These are phyloP conservation scores for Pollenia amentaria DNA, from an alignment of 2,888 invertebrate species.

Conservation along the genomic window DNA sequence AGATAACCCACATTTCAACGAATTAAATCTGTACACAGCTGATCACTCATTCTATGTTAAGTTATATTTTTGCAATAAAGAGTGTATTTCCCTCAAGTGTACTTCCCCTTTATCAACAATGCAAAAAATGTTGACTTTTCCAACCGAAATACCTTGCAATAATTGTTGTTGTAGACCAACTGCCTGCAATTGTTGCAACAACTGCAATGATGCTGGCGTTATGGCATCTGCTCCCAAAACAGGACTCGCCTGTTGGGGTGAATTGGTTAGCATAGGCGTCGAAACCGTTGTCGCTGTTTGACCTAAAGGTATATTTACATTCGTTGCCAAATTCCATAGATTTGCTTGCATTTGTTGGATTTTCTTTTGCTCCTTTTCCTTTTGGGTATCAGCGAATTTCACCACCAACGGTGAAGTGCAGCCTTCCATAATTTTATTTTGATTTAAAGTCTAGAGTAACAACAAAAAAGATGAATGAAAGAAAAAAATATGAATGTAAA, in stretches of 20 bases:
- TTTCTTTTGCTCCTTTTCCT: slow-evolving; percentile 98
- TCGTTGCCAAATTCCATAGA: slow-evolving; percentile 93
- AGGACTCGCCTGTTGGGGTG: slow-evolving; percentile 84
- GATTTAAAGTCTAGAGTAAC: slow-evolving; percentile 91
- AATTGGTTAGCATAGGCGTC: slow-evolving; percentile 85
- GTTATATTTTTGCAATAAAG: no score
- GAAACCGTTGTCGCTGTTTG: slow-evolving; percentile 85
- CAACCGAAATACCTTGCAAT: slow-evolving; percentile 85
- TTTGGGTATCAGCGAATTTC: slow-evolving; percentile 99
- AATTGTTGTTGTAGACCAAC: slow-evolving; percentile 88
- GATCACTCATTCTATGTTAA: no score
- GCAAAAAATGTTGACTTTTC: not conserved
- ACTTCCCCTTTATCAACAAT: slow-evolving; percentile 33
- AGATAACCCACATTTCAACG: no score
- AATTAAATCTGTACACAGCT: no score
- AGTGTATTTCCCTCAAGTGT: not conserved
- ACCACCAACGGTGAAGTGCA: slow-evolving; percentile 99
- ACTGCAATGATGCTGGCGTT: slow-evolving; percentile 88
- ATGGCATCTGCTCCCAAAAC: slow-evolving; percentile 85
- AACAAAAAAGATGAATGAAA: not conserved
- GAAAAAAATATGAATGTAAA: slow-evolving; percentile 17
- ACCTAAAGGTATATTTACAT: slow-evolving; percentile 85
- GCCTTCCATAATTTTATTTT: slow-evolving; percentile 99
- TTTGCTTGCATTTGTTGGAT: slow-evolving; percentile 97
- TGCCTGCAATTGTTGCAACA: slow-evolving; percentile 88